Evolutionary conservation across 2,888 invertebrate genomes (phyloP), one percentile per base, ranked within the genome.

Genomic region (Pseudococcus viburni): DNA sequence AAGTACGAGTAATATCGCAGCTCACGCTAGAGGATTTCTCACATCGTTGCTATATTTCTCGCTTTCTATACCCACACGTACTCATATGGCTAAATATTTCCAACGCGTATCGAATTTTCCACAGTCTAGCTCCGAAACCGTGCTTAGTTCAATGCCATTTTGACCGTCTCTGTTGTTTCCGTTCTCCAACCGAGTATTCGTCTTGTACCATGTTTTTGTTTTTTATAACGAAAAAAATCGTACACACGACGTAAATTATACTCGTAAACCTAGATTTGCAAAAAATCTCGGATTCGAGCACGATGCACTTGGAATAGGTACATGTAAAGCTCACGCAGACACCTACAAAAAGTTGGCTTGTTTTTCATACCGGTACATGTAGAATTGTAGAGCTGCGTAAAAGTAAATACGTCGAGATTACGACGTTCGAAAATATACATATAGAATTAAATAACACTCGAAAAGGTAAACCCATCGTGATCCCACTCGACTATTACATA

Each of bases 401-500:
- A 15, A 15, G 55, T 55, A 55, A 39, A 77, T 42, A 42, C 8
- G 55, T 55, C n/a, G 26, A 26, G 77, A 68, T 42, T 77, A 77
- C 42, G 42, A 42, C 8, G 26, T 77, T 33, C 7, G 9, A 17
- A 55, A 55, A 77, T 42, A 77, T 42, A 42, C 9, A 42, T 42
- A 77, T 77, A 17, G 33, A 77, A 77, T 77, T 77, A 77, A 77
- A 77, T 77, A 39, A 42, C 77, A 77, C 77, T 77, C 77, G 77
- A 77, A 42, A 77, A 77, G 26, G 77, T n/a, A 39, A 77, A 77
- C 19, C 77, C 77, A 68, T 68, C 26, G 68, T 68, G 26, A 68
- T 68, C 26, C 68, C 26, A 26, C 55, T 55, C 68, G 68, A 68
- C 55, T 68, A 68, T 68, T 68, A 15, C 26, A 68, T 68, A 26